Percentiles rank a stretch among this genome's conserved stretches.
Conservation (phyloP, 2,113 vertebrate genomes). For the Edolisoma coerulescens region DNA sequence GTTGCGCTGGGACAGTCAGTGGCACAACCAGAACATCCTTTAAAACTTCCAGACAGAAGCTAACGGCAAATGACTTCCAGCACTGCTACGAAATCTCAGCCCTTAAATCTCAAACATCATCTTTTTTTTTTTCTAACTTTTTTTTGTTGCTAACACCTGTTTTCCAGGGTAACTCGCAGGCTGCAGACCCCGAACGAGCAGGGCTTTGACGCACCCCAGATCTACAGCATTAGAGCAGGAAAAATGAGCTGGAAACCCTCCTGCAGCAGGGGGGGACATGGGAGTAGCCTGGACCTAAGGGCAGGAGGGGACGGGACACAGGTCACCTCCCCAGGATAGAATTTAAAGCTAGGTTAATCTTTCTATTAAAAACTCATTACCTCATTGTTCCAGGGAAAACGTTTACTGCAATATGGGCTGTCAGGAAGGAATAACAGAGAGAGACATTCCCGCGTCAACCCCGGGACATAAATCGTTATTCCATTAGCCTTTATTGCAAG, state of each 20-base stretch:
- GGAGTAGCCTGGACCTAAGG: neutral
- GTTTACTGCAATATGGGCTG: constrained; percentile 43
- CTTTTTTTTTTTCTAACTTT: too few species aligned
- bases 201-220: accelerated
- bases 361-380: constrained; percentile 57
- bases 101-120: neutral
- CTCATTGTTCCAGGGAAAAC: neutral
- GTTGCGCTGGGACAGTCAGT: neutral
- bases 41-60: neutral
- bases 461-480: constrained; percentile 66
- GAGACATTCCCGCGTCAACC: constrained; percentile 72
- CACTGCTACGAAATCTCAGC: accelerated
- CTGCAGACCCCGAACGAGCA: accelerated
- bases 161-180: neutral
- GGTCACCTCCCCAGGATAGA: neutral
- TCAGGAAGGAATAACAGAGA: constrained; percentile 63
- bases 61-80: accelerated
- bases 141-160: neutral
- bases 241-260: neutral
- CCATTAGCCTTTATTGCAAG: constrained; percentile 72
- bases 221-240: neutral
- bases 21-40: neutral
- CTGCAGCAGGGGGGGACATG: accelerated
- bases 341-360: constrained; percentile 24
- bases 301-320: neutral